Conservation (phyloP, 2,888 invertebrate genomes). For the Mechanitis messenoides region DNA sequence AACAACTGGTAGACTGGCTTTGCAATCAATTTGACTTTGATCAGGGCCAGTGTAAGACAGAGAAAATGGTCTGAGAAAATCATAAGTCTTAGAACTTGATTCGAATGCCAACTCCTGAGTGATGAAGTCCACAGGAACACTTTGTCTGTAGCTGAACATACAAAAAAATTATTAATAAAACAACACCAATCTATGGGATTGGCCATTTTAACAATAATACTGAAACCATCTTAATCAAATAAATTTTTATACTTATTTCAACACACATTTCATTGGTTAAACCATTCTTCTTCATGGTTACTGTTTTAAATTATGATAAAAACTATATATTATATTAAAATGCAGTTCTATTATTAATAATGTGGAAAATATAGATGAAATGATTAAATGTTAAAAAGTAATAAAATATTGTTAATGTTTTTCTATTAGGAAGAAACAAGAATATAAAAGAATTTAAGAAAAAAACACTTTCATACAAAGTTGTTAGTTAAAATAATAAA, state of each 20-base stretch:
- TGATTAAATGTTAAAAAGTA: not conserved
- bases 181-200: conserved; percentile 48
- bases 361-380: too few species aligned
- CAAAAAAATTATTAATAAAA: conserved; percentile 62
- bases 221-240: not conserved
- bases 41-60: conserved; percentile 82
- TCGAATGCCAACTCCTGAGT: conserved; percentile 92
- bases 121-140: conserved; percentile 91
- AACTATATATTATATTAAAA: conserved; percentile 25
- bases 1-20: conserved; percentile 81
- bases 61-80: conserved; percentile 90
- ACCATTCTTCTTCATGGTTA: too few species aligned
- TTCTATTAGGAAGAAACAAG: not conserved
- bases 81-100: conserved; percentile 87
- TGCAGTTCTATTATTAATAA: conserved; percentile 3
- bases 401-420: not conserved
- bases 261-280: too few species aligned
- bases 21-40: conserved; percentile 91
- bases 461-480: too few species aligned
- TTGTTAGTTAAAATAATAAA: too few species aligned
- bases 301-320: too few species aligned
- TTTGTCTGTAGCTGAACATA: conserved; percentile 94
- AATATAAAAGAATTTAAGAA: too few species aligned
- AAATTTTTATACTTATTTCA: not conserved
- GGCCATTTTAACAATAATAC: conserved; percentile 21